phyloP scores from a whole-genome alignment of 2,797 vertebrate species.

The Eulemur rubriventer region DNA sequence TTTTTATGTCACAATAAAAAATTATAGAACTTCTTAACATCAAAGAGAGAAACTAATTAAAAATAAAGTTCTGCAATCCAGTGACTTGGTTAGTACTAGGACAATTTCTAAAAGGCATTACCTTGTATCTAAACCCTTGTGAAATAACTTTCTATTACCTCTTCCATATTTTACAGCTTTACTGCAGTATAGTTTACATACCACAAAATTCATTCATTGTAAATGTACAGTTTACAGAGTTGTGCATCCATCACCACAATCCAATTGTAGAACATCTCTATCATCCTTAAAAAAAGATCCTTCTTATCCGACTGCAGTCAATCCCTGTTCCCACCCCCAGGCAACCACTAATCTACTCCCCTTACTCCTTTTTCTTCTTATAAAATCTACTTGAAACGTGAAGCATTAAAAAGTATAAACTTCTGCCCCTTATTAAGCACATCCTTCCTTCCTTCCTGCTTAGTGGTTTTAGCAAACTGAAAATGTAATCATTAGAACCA shows the following conservation, averaged over 20 bases:
- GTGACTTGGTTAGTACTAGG: not conserved
- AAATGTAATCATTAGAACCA: not conserved
- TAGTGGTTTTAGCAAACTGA: not conserved
- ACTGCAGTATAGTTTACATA: not conserved
- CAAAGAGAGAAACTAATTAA: constrained; percentile 18
- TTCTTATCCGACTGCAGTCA: not conserved
- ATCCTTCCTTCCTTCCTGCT: not conserved
- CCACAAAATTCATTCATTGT: not conserved
- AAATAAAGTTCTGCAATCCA: not conserved
- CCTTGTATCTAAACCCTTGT: not conserved
- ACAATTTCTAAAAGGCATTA: not conserved
- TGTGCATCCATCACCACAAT: not conserved
- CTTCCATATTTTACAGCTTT: not conserved
- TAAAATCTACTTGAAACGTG: not conserved
- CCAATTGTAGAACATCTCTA: not conserved
- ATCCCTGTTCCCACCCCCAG: not conserved
- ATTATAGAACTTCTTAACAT: not conserved
- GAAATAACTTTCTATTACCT: not conserved
- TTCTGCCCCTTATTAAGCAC: not conserved
- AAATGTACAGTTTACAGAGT: not conserved
- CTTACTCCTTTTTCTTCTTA: not conserved
- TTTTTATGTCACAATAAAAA: constrained; percentile 13
- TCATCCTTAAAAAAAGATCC: not conserved
- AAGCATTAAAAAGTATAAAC: not conserved
- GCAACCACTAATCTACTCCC: not conserved